phyloP scores from a whole-genome alignment of 2,888 invertebrate genomes.

The Eristalis pertinax region DNA sequence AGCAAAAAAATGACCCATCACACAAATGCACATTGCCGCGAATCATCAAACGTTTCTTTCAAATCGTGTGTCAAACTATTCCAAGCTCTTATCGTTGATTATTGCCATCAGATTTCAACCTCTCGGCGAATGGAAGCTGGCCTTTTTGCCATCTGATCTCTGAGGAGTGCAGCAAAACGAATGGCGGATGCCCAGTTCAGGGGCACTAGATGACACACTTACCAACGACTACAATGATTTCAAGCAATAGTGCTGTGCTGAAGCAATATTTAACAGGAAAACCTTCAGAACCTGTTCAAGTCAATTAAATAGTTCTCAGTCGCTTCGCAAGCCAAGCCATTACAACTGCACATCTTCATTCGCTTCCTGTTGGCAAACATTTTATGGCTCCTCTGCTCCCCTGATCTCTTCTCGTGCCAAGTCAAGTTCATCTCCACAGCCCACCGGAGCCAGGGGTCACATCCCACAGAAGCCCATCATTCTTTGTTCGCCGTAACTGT shows the following conservation, averaged over 20 bases:
- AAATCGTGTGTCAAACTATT: no score
- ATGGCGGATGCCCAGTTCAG: no score
- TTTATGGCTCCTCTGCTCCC: neutral
- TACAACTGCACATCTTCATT: neutral
- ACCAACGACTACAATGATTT: neutral
- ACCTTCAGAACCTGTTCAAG: neutral
- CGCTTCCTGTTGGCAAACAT: neutral
- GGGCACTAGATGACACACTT: neutral
- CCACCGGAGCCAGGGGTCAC: neutral
- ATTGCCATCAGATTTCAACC: no score
- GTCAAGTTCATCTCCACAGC: neutral
- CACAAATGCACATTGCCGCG: no score
- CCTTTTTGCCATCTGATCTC: no score
- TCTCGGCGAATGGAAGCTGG: no score
- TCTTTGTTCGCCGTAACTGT: neutral
- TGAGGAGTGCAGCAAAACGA: no score
- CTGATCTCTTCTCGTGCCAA: neutral
- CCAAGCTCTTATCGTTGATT: no score
- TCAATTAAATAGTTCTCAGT: neutral
- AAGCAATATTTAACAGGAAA: neutral
- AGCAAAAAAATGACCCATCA: no score
- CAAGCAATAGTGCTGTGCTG: neutral
- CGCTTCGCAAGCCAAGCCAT: neutral
- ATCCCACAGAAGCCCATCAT: neutral
- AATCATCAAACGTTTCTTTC: no score